Percentiles rank a stretch among this genome's conserved stretches.
These are phyloP conservation scores for Ceraclea dissimilis DNA, from an alignment of 2,888 invertebrate genomes.

Conservation along the genomic window DNA sequence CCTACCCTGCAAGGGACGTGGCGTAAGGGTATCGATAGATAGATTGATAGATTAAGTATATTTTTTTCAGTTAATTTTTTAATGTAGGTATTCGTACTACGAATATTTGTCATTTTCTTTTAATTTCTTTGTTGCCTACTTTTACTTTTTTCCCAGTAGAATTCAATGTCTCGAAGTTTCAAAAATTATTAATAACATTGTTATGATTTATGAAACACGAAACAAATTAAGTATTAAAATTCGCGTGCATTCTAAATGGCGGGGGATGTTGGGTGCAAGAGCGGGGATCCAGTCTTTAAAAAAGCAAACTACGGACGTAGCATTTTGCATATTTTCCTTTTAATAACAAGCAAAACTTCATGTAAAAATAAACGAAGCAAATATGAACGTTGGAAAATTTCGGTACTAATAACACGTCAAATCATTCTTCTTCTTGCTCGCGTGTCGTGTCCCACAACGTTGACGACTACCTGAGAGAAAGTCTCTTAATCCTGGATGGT, in stretches of 20 bases:
- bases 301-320: not conserved
- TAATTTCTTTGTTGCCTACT: not conserved
- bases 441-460: too few species aligned
- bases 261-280: not conserved
- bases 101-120: not conserved
- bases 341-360: not conserved
- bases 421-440: too few species aligned
- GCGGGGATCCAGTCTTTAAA: not conserved
- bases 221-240: slow-evolving; percentile 1
- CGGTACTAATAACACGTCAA: too few species aligned
- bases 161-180: not conserved
- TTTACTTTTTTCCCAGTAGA: not conserved
- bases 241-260: not conserved
- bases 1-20: too few species aligned
- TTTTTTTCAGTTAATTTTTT: too few species aligned
- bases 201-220: slow-evolving; percentile 2
- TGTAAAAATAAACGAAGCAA: too few species aligned
- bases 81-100: too few species aligned
- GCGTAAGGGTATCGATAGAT: too few species aligned
- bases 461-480: too few species aligned
- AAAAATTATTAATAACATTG: not conserved
- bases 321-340: slow-evolving; percentile 1
- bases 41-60: too few species aligned
- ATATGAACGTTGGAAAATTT: too few species aligned
- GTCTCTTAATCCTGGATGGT: too few species aligned